These are phyloP conservation scores for Sebastes fasciatus DNA, from an alignment of 2,113 vertebrate species.

Conservation along the genomic window DNA sequence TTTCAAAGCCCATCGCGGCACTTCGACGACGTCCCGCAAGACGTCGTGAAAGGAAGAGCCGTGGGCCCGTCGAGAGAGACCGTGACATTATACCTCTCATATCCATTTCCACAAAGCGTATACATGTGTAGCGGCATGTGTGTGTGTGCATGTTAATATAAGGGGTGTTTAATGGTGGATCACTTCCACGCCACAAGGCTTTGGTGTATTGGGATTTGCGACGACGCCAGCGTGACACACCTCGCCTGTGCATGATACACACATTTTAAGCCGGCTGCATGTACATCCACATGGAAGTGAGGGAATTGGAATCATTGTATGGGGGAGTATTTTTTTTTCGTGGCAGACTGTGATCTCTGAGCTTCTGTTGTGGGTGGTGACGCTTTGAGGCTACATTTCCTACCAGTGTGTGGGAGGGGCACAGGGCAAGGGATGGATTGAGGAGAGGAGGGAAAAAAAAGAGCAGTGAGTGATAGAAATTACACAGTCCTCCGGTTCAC, in stretches of 20 bases:
- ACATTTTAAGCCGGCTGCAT: neutral
- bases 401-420: constrained; percentile 57
- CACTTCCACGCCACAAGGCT: constrained; percentile 25
- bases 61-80: neutral
- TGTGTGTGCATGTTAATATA: constrained; percentile 10
- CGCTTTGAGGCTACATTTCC: constrained; percentile 65
- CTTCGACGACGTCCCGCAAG: neutral
- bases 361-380: constrained; percentile 51
- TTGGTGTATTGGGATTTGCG: constrained; percentile 21
- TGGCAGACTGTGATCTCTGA: constrained; percentile 46
- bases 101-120: constrained; percentile 3
- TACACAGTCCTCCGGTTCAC: constrained; percentile 45
- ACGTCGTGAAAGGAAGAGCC: constrained; percentile 38
- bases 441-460: constrained; percentile 11
- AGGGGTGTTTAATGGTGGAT: constrained; percentile 20
- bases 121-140: neutral
- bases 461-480: constrained; percentile 50
- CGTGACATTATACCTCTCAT: constrained; percentile 5
- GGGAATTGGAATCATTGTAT: constrained; percentile 12
- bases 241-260: neutral
- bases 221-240: neutral
- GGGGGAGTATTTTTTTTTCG: constrained; percentile 38
- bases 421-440: constrained; percentile 44
- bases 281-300: constrained; percentile 17
- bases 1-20: constrained; percentile 32